phyloP scores from a whole-genome alignment of 2,797 vertebrate genomes.

The Acomys russatus region DNA sequence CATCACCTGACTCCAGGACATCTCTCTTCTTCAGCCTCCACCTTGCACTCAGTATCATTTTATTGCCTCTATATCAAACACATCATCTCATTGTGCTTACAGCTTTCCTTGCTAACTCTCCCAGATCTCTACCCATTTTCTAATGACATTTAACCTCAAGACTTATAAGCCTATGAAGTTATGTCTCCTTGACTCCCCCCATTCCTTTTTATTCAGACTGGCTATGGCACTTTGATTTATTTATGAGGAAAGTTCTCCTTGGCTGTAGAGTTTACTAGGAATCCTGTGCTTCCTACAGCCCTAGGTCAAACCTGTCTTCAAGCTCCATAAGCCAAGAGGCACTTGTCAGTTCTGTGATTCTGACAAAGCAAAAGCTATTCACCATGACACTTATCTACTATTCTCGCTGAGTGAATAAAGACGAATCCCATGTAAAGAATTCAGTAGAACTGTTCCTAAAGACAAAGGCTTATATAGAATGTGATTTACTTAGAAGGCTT shows the following conservation, averaged over 20 bases:
- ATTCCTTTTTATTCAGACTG: neutral
- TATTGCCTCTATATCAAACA: neutral
- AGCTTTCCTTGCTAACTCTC: neutral
- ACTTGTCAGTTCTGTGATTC: constrained; percentile 41
- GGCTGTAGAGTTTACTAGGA: constrained; percentile 25
- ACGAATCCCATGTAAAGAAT: neutral
- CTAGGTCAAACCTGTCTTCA: constrained; percentile 15
- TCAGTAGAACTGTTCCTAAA: neutral
- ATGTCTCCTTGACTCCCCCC: neutral
- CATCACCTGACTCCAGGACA: neutral
- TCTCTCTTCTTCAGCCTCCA: neutral
- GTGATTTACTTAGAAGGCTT: constrained; percentile 3
- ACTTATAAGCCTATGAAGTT: neutral
- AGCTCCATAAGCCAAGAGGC: constrained; percentile 20
- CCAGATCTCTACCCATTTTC: neutral
- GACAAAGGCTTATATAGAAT: neutral
- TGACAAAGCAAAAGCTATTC: neutral
- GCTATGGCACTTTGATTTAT: neutral
- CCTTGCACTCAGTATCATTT: neutral
- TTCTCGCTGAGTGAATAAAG: neutral
- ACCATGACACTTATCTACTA: neutral
- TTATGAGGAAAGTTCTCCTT: constrained; percentile 22
- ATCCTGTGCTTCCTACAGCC: constrained; percentile 11
- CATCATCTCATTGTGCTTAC: neutral
- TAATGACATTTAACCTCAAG: neutral